These are phyloP conservation scores for Hypena proboscidalis DNA, from an alignment of 2,888 invertebrate genomes.

Conservation along the genomic window DNA sequence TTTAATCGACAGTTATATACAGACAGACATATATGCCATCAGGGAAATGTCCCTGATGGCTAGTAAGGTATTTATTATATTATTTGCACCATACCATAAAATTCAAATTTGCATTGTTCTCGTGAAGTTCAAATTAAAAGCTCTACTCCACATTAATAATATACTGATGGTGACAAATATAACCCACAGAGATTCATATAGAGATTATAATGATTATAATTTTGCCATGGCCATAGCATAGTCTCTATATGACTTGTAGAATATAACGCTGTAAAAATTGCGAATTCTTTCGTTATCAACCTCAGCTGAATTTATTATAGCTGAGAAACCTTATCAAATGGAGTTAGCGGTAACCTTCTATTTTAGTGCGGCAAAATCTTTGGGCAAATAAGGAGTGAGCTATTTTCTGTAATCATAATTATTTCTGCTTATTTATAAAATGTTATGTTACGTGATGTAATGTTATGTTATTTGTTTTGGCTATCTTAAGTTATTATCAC, in stretches of 20 bases:
- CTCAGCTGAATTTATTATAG: constrained; percentile 7
- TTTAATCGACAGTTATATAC: no score
- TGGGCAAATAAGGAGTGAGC: constrained; percentile 9
- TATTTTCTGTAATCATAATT: constrained; percentile 2
- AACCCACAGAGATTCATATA: no score
- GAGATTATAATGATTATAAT: no score
- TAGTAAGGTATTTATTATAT: no score
- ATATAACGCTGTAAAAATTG: constrained; percentile 20
- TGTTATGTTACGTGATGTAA: neutral
- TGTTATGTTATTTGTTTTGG: neutral
- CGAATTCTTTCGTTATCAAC: constrained; percentile 31
- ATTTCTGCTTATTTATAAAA: constrained; percentile 1
- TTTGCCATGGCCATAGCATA: neutral
- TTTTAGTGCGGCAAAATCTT: constrained; percentile 12
- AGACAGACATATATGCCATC: no score
- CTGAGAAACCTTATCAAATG: constrained; percentile 12
- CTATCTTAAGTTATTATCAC: neutral
- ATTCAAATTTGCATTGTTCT: no score
- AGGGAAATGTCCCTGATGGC: no score
- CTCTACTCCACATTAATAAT: no score
- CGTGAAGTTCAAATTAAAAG: no score
- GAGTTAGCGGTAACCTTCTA: constrained; percentile 11
- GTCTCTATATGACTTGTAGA: constrained; percentile 22
- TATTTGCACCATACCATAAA: no score
- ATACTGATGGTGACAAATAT: no score